These are phyloP conservation scores for Xiphorhynchus elegans DNA, from an alignment of 2,113 vertebrate species.

Conservation along the genomic window DNA sequence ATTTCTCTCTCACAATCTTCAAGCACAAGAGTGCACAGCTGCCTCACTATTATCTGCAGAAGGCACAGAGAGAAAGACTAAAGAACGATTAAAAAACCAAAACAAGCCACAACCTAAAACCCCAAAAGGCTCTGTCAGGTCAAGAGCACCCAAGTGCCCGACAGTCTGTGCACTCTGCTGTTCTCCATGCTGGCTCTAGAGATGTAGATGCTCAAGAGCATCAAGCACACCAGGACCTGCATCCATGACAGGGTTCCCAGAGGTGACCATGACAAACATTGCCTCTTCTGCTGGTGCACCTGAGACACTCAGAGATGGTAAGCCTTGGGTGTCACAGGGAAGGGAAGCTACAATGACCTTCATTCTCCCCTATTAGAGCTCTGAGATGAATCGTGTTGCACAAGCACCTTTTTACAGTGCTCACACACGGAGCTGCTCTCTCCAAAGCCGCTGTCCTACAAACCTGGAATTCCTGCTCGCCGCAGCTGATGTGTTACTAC, in stretches of 20 bases:
- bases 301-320: neutral
- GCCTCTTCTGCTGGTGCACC: neutral
- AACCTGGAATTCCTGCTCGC: neutral
- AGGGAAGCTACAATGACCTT: neutral
- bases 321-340: neutral
- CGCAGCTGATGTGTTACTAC: neutral
- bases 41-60: neutral
- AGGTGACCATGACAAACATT: neutral
- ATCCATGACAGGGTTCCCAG: neutral
- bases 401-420: neutral
- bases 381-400: neutral
- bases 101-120: neutral
- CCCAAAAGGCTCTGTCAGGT: neutral
- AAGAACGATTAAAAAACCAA: neutral
- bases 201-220: rapidly evolving
- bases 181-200: neutral
- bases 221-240: neutral
- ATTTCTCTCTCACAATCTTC: neutral
- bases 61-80: neutral
- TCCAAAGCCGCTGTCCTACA: neutral
- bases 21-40: neutral
- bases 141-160: neutral
- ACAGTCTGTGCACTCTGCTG: neutral
- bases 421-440: neutral
- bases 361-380: neutral